Percentiles rank a stretch among this genome's conserved stretches.
Conservation (phyloP, 2,113 vertebrate genomes). For the Cephalophus harveyi region DNA sequence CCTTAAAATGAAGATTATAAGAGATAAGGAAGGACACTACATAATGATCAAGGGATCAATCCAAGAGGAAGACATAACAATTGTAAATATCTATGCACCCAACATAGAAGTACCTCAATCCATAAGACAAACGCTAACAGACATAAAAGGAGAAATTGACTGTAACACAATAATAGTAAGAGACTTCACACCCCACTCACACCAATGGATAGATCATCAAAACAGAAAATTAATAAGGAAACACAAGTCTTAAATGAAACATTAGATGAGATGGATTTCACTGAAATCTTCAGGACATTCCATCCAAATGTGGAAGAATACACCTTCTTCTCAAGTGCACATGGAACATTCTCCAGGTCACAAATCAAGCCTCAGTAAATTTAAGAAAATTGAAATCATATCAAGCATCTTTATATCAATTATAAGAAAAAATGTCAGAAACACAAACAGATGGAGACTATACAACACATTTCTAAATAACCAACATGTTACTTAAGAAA, state of each 20-base stretch:
- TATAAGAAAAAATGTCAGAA: not conserved
- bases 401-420: not conserved
- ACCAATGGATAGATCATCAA: not conserved
- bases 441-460: not conserved
- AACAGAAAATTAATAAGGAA: not conserved
- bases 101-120: not conserved
- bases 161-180: not conserved
- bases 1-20: not conserved
- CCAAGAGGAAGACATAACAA: not conserved
- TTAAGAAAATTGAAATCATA: not conserved
- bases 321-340: not conserved
- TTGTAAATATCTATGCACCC: not conserved
- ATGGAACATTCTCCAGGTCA: not conserved
- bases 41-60: not conserved
- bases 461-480: not conserved
- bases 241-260: not conserved
- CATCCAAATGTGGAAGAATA: not conserved
- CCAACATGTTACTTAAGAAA: not conserved
- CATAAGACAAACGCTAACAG: not conserved
- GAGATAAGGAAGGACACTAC: not conserved
- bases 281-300: not conserved
- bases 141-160: not conserved
- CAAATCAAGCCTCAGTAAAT: not conserved
- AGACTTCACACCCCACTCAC: not conserved
- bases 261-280: not conserved